Conservation (phyloP, 2,888 invertebrate genomes). For the Lymantria monacha region DNA sequence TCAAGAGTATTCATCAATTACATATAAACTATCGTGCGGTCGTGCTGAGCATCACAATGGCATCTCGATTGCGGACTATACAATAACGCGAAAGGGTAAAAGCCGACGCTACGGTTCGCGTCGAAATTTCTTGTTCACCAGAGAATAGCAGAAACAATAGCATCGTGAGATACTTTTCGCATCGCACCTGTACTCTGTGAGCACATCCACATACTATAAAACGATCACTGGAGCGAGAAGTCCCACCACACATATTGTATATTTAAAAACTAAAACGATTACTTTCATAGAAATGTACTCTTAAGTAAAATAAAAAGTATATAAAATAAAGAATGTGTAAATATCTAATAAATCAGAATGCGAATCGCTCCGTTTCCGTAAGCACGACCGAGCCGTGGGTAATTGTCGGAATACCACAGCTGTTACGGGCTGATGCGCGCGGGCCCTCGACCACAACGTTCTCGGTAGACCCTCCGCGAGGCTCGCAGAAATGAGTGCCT, state of each 20-base stretch:
- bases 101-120: conserved; percentile 57
- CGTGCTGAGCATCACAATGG: conserved; percentile 56
- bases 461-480: conserved; percentile 65
- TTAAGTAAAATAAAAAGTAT: conserved; percentile 7
- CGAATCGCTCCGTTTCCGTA: conserved; percentile 61
- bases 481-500: conserved; percentile 71
- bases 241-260: conserved; percentile 28
- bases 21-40: conserved; percentile 43
- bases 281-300: background rate
- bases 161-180: conserved; percentile 70
- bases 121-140: conserved; percentile 62
- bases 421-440: conserved; percentile 76
- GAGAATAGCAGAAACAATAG: conserved; percentile 70
- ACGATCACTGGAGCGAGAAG: conserved; percentile 41
- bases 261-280: background rate
- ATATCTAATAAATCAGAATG: conserved; percentile 52
- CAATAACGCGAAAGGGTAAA: conserved; percentile 66
- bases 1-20: conserved; percentile 34
- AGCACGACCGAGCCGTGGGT: conserved; percentile 69
- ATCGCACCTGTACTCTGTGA: conserved; percentile 48
- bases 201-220: conserved; percentile 41
- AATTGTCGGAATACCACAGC: conserved; percentile 74
- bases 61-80: conserved; percentile 52
- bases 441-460: conserved; percentile 74
- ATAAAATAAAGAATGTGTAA: conserved; percentile 40